Evolutionary conservation across 1,140 invertebrate genomes (phyloP).

Genomic region (Melitaea cinxia): DNA sequence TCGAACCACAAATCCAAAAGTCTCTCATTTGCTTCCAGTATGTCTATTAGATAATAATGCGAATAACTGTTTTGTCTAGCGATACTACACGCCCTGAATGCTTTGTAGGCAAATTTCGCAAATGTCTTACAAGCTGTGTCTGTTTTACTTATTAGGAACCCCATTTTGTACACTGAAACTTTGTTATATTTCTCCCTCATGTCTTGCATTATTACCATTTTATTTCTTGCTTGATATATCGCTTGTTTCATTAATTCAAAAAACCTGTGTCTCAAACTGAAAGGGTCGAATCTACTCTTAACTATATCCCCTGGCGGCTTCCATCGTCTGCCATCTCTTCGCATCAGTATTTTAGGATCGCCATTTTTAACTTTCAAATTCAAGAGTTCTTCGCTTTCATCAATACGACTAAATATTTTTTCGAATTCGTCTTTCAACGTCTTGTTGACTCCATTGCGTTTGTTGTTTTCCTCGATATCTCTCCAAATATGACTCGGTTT

Average conservation of each 20-base stretch:
- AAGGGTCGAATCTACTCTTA: slow-evolving; percentile 20
- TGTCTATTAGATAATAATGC: slow-evolving; percentile 28
- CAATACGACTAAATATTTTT: slow-evolving; percentile 42
- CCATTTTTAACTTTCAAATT: slow-evolving; percentile 45
- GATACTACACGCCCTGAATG: slow-evolving; percentile 35
- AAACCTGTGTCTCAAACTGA: slow-evolving; percentile 33
- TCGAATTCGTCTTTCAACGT: slow-evolving; percentile 43
- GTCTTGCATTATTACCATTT: slow-evolving; percentile 52
- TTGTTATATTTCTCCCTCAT: slow-evolving; percentile 34
- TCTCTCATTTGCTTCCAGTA: slow-evolving; percentile 39
- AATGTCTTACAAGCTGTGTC: slow-evolving; percentile 47
- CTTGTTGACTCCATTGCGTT: slow-evolving; percentile 37
- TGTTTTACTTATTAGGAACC: slow-evolving; percentile 50
- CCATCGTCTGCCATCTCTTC: slow-evolving; percentile 46
- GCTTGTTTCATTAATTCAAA: slow-evolving; percentile 53
- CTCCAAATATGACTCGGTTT: slow-evolving; percentile 45
- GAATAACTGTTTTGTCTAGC: slow-evolving; percentile 3
- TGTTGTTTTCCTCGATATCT: slow-evolving; percentile 44
- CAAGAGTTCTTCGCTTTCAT: slow-evolving; percentile 49
- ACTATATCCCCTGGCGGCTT: slow-evolving; percentile 10
- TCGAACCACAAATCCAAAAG: slow-evolving; percentile 48
- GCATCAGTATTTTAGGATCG: slow-evolving; percentile 37
- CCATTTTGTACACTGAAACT: slow-evolving; percentile 55
- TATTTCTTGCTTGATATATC: slow-evolving; percentile 51
- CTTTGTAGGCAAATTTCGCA: slow-evolving; percentile 37